Conservation (phyloP, 1,140 invertebrate genomes). For the Condylostylus longicornis region DNA sequence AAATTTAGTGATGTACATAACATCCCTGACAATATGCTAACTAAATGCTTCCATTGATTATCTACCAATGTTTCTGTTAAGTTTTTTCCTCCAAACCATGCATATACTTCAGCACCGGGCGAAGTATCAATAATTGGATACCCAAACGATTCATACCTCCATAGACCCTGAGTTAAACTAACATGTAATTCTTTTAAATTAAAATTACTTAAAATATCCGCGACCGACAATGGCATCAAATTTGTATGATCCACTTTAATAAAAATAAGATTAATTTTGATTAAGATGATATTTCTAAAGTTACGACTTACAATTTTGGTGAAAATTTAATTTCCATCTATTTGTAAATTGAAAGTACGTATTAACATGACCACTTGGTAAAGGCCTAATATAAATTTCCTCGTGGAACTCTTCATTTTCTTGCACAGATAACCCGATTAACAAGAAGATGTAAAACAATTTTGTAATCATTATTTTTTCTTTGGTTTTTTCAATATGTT, state of each 20-base stretch:
- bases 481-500: no score
- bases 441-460: not conserved
- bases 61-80: constrained; percentile 45
- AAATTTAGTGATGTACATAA: constrained; percentile 95
- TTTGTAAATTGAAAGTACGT: constrained; percentile 77
- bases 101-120: constrained; percentile 83
- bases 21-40: constrained; percentile 79
- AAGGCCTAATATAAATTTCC: constrained; percentile 64
- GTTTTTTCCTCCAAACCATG: constrained; percentile 55
- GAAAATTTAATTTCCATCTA: constrained; percentile 44
- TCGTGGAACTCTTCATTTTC: constrained; percentile 53
- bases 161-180: constrained; percentile 80
- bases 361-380: constrained; percentile 62
- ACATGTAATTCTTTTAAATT: constrained; percentile 82
- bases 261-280: constrained; percentile 7
- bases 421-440: not conserved
- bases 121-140: constrained; percentile 75
- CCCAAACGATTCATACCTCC: constrained; percentile 86
- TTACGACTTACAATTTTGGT: constrained; percentile 40
- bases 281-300: constrained; percentile 6
- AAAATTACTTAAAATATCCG: constrained; percentile 75
- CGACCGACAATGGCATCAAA: constrained; percentile 77
- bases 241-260: constrained; percentile 62
- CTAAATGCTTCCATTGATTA: constrained; percentile 71
- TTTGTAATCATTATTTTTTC: not conserved